Percentiles rank a stretch among this genome's conserved stretches.
Evolutionary conservation across 2,888 invertebrate species (phyloP).

Genomic region (Drosophila mercatorum): DNA sequence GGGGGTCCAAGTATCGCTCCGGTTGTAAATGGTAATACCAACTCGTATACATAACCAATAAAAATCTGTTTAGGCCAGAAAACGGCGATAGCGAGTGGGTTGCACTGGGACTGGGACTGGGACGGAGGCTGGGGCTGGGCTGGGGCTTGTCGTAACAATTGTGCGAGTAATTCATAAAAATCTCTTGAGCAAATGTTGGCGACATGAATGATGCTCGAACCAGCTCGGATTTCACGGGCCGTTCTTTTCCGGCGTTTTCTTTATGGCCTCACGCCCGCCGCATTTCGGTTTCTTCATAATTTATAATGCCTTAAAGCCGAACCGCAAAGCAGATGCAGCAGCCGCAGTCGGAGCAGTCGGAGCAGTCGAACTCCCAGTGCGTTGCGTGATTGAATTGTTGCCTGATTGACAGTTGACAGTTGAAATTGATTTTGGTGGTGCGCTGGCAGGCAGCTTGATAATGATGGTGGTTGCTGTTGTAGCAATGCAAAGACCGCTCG

Average conservation of each 20-base stretch:
- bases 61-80: constrained; percentile 66
- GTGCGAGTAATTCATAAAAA: constrained; percentile 74
- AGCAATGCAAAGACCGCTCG: neutral
- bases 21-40: constrained; percentile 70
- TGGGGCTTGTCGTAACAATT: constrained; percentile 30
- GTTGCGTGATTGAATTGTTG: constrained; percentile 80
- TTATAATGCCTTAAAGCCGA: constrained; percentile 55
- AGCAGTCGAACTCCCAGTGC: constrained; percentile 44
- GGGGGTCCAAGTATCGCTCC: constrained; percentile 3
- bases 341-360: neutral
- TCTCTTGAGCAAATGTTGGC: constrained; percentile 75
- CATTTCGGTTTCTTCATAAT: constrained; percentile 30
- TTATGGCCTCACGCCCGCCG: constrained; percentile 10
- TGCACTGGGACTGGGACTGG: too few relatives aligned
- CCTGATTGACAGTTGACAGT: constrained; percentile 83
- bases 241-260: constrained; percentile 11
- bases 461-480: constrained; percentile 45
- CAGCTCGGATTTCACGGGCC: constrained; percentile 22
- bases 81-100: constrained; percentile 10
- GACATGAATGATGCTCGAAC: constrained; percentile 57
- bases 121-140: too few relatives aligned
- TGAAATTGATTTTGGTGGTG: constrained; percentile 77
- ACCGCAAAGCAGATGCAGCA: constrained; percentile 38
- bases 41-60: constrained; percentile 52
- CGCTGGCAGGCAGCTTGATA: constrained; percentile 3